These are phyloP conservation scores for Coilia nasus DNA, from an alignment of 2,797 vertebrate genomes.

Conservation along the genomic window DNA sequence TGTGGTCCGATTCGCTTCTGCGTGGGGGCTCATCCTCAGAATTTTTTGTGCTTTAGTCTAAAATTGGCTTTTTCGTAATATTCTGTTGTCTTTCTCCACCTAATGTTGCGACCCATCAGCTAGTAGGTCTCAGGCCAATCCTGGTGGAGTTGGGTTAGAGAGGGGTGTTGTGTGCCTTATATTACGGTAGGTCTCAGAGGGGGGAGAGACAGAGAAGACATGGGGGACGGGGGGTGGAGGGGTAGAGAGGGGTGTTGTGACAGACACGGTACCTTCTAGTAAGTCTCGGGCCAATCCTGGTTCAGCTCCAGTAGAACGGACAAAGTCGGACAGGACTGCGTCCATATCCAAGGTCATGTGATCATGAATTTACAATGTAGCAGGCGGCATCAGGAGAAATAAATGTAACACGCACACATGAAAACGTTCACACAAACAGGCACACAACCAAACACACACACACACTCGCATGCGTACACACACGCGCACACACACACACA, in stretches of 20 bases:
- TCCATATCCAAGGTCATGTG: slow-evolving; percentile 95
- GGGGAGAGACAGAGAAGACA: neutral
- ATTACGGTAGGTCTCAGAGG: neutral
- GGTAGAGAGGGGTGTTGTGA: too few species aligned
- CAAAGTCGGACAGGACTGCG: slow-evolving; percentile 96
- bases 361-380: slow-evolving; percentile 80
- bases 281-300: slow-evolving; percentile 94
- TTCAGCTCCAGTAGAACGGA: slow-evolving; percentile 96
- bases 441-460: neutral
- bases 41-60: too few species aligned
- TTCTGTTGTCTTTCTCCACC: too few species aligned
- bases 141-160: neutral
- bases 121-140: too few species aligned
- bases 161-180: neutral
- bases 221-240: neutral
- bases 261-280: slow-evolving; percentile 83
- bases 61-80: too few species aligned
- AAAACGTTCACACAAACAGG: slow-evolving; percentile 46
- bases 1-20: too few species aligned
- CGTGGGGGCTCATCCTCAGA: too few species aligned
- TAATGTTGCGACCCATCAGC: too few species aligned
- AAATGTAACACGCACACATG: slow-evolving; percentile 51
- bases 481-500: slow-evolving; percentile 28
- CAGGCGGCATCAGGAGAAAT: slow-evolving; percentile 62
- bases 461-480: neutral